Conservation (phyloP, 2,797 vertebrate genomes). For the Cryptoblepharus egeriae region DNA sequence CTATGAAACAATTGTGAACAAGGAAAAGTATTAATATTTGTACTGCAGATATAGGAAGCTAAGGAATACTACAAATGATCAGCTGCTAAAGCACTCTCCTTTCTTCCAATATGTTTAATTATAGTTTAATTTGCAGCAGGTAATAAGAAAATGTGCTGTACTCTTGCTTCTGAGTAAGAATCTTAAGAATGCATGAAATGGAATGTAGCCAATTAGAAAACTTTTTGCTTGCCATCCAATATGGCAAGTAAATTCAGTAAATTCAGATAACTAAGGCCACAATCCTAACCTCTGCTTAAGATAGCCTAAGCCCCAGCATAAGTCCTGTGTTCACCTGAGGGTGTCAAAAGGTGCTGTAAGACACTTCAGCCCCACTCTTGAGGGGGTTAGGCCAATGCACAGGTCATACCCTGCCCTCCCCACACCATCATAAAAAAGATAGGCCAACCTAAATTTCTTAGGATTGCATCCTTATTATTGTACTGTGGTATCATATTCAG, state of each 20-base stretch:
- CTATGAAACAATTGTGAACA: slow-evolving; percentile 75
- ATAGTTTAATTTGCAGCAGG: background rate
- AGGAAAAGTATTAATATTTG: slow-evolving; percentile 48
- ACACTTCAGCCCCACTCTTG: no score
- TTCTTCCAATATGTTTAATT: background rate
- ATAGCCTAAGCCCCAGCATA: no score
- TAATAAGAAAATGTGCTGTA: no score
- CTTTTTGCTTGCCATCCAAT: background rate
- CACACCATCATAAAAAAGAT: no score
- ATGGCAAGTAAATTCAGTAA: background rate
- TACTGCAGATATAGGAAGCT: background rate
- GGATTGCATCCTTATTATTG: no score
- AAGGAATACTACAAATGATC: background rate
- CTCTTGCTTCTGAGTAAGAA: background rate
- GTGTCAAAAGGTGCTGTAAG: no score
- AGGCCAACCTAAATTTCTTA: no score
- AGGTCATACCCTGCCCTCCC: no score
- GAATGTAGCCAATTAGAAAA: background rate
- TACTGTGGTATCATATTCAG: background rate
- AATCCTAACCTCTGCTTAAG: no score
- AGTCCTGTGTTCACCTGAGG: no score
- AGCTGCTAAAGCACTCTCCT: background rate
- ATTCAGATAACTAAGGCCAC: background rate
- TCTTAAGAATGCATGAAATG: background rate
- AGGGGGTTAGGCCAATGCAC: no score